phyloP scores from a whole-genome alignment of 1,140 invertebrate species.

The Daktulosphaira vitifoliae region DNA sequence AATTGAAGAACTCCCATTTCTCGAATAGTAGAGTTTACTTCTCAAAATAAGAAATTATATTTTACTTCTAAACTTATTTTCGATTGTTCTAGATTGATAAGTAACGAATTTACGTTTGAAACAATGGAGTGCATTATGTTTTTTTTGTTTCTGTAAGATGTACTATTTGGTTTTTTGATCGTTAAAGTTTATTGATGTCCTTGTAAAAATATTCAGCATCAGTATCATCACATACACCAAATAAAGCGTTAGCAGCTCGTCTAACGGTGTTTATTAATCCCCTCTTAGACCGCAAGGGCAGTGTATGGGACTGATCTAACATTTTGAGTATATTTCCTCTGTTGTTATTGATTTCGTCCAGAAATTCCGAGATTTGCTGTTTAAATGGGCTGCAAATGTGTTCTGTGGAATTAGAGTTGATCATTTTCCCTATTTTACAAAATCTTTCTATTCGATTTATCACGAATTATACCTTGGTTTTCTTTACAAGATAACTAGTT shows the following conservation, averaged over 20 bases:
- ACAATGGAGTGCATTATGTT: no score
- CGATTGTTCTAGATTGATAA: no score
- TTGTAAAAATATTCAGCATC: no score
- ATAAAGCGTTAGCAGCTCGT: background rate
- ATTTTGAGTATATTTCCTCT: background rate
- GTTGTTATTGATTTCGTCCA: background rate
- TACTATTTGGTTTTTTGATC: no score
- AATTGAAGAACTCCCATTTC: no score
- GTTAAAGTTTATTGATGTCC: no score
- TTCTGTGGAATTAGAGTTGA: background rate
- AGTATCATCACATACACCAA: background rate
- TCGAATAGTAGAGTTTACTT: no score
- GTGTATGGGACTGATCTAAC: background rate
- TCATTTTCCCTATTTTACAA: background rate
- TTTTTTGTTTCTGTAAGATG: no score
- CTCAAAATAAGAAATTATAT: no score
- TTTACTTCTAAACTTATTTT: no score
- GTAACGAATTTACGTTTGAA: no score
- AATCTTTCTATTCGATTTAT: background rate
- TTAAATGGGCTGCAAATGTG: no score
- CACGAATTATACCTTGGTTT: background rate
- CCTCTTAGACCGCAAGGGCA: background rate
- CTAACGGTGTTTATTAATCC: background rate
- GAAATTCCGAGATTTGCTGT: background rate
- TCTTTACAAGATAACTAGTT: background rate